phyloP scores from a whole-genome alignment of 2,113 vertebrate genomes.

The Chloropsis cyanopogon region DNA sequence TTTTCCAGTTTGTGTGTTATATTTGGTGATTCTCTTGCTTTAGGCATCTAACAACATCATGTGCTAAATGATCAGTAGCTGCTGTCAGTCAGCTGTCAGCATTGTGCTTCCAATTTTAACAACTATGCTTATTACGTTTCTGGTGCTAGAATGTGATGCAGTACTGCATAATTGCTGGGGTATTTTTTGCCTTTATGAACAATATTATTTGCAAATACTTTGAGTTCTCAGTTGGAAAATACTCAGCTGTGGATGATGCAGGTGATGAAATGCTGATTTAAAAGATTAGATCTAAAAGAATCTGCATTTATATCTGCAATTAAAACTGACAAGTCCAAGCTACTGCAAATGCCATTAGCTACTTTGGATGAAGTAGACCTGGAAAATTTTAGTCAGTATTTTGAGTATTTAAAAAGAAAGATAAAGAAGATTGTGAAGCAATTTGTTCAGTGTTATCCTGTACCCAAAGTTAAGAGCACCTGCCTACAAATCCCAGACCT shows the following conservation, averaged over 20 bases:
- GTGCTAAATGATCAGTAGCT: neutral
- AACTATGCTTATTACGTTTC: neutral
- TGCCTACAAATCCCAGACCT: neutral
- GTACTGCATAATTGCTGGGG: too few relatives aligned
- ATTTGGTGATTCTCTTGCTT: neutral
- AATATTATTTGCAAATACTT: neutral
- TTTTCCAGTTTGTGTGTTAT: neutral
- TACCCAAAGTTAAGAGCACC: neutral
- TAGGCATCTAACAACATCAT: neutral
- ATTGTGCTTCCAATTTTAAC: neutral
- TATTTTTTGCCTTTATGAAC: neutral
- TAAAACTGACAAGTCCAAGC: neutral
- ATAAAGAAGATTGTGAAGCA: neutral
- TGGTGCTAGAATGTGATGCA: neutral
- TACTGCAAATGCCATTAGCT: neutral
- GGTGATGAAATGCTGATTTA: neutral
- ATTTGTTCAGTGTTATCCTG: neutral
- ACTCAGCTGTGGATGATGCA: neutral
- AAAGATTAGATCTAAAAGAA: neutral
- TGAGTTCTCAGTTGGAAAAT: neutral
- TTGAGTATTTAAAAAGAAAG: neutral
- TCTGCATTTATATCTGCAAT: neutral
- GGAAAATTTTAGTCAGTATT: neutral
- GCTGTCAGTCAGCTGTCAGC: neutral
- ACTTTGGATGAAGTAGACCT: neutral